Evolutionary conservation across 2,113 vertebrate species (phyloP).

Genomic region (Aegithalos caudatus): DNA sequence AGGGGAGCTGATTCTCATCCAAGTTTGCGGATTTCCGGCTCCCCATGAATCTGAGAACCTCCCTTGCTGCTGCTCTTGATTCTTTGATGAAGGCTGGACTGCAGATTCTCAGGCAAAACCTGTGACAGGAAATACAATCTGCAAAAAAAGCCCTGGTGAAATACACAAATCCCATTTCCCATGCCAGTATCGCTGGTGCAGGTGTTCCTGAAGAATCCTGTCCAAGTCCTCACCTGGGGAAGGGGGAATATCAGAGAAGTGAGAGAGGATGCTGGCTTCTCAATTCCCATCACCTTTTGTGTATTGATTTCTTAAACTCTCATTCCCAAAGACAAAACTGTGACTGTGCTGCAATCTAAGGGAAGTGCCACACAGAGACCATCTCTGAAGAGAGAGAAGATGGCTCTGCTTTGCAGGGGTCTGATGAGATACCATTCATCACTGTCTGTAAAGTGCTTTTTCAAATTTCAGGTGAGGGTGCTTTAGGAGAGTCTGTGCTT

Average conservation of each 20-base stretch:
- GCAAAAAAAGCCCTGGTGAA: not conserved
- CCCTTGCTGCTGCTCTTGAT: not conserved
- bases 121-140: not conserved
- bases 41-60: not conserved
- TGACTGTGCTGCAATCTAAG: not conserved
- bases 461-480: not conserved
- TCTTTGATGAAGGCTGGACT: not conserved
- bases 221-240: not conserved
- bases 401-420: not conserved
- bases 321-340: not conserved
- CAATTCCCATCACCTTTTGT: not conserved
- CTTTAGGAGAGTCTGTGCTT: not conserved
- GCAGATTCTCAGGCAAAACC: not conserved
- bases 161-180: rapidly evolving
- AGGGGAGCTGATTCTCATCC: not conserved
- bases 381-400: not conserved
- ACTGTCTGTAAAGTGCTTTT: not conserved
- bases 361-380: rapidly evolving
- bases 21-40: not conserved
- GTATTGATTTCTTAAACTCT: not conserved
- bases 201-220: not conserved
- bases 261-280: not conserved
- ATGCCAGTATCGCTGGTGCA: not conserved
- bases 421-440: not conserved
- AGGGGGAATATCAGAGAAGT: not conserved